Base-by-base conservation (phyloP, 2,797 vertebrate genomes). In the Craterocephalus amniculus region DNA sequence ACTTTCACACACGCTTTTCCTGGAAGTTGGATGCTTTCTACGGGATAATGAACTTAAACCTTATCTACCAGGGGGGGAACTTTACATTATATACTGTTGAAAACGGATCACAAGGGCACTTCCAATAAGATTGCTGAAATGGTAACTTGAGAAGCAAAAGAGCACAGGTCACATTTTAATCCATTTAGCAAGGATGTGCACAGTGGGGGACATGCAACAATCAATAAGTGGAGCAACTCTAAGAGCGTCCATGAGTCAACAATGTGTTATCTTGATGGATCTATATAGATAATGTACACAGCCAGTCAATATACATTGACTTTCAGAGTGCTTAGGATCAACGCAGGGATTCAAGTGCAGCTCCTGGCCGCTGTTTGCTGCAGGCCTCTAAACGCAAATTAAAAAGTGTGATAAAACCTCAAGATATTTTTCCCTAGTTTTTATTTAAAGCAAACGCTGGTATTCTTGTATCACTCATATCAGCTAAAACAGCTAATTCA, bases 241-340 rank as follows among this genome's bases (percentile, higher is more conserved):
- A 81, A 89, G 79, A 85, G 76, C 79, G 79, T 81, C 79, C 71
- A 68, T 81, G 68, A 77, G 80, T 87, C 79, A 80, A 86, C 83
- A 74, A 66, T 66, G 70, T 51, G 76, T 84, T 60, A 84, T 87
- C 66, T 61, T 81, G 67, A 84, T 84, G 81, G 76, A 85, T 86
- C 83, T 74, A 71, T 69, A 77, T 63, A 62, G 45, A 24, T 22
- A n/a, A 48, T 3, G 35, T 29, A 74, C 43, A 45, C 58, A 52
- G 57, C 36, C 56, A 61, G 76, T 87, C 81, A 77, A 86, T 89
- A 81, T 4, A 67, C 48, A 77, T 65, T 0, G 49, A 70, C 76
- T 80, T 67, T 59, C 49, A 55, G 57, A 84, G 76, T 36, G 68
- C 60, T 74, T 61, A 43, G 58, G 55, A 32, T 61, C 48, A 55